Base-by-base conservation (phyloP, 30 jellyfish, hydroid and myxozoan species). In the Aurelia sp. region DNA sequence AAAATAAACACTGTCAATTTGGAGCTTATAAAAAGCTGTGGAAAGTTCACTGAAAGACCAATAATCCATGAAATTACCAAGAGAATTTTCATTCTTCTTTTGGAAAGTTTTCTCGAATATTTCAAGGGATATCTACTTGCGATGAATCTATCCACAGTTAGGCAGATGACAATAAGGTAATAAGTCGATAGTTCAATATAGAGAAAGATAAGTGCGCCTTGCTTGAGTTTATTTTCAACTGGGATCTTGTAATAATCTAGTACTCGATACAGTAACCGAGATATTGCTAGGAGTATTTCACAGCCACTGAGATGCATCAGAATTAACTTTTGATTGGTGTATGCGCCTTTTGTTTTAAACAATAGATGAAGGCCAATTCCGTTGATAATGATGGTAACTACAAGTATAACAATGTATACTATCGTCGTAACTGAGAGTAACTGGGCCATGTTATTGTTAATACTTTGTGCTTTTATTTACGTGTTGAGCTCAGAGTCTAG, bases 121-220 rank as follows among this genome's bases (percentile, higher is more conserved):
- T 66, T 71, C 68, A 71, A 41, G 20, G 82, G 82, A 13, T 71
- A 44, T 44, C 57, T 71, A 27, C 82, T 41, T 15, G 82, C 82
- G 11, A 71, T 71, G 52, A 71, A 47, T 47, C 82, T 71, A 30
- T 71, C 82, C 11, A 47, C 67, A 12, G 82, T 37, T 4, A 71
- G 67, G 82, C 67, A 41, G 6, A 71, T 71, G 4, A 71, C 61
- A 10, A 71, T 15, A 19, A 71, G 57, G 82, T 71, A 71, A 71
- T 71, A 71, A 66, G 67, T 71, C 17, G 82, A 71, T 71, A 71
- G 67, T 22, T 48, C 67, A 27, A 71, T 47, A 41, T 71, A 71
- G 13, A 71, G 40, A 15, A 41, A 41, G 9, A 41, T 52, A 7
- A 71, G 44, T 13, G 55, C 66, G 13, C 20, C 67, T 8, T 12